phyloP scores from a whole-genome alignment of 1,140 invertebrate species.

The Ceratoteleas bidentatus region DNA sequence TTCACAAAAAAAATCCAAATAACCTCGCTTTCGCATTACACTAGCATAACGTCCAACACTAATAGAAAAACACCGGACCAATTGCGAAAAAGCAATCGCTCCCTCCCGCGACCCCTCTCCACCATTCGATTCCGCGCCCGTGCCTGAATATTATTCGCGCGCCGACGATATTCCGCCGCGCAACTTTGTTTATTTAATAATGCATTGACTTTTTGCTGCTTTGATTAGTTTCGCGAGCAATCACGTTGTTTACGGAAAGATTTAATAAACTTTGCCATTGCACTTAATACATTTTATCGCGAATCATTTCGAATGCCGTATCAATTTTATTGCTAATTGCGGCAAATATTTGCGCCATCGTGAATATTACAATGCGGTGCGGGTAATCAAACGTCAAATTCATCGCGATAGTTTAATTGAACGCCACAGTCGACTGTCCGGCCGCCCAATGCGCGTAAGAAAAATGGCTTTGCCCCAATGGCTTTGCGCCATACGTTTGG shows the following conservation, averaged over 20 bases:
- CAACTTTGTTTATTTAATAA: constrained; percentile 30
- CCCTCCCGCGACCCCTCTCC: no score
- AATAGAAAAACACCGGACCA: no score
- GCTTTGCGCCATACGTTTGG: no score
- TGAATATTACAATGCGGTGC: neutral
- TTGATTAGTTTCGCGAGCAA: constrained; percentile 21
- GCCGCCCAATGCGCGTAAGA: no score
- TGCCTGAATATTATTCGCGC: neutral
- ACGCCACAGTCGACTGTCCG: neutral
- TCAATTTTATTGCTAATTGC: constrained; percentile 11
- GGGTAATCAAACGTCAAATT: neutral
- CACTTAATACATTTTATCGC: constrained; percentile 15
- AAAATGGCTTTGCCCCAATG: no score
- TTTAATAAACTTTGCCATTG: constrained; percentile 30
- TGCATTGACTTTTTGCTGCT: constrained; percentile 21
- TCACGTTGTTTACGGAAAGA: constrained; percentile 28
- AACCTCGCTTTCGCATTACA: no score
- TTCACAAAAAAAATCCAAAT: no score
- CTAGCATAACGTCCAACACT: no score
- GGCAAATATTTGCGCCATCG: neutral
- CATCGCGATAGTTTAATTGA: neutral
- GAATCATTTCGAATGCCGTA: constrained; percentile 10
- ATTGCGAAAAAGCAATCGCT: no score
- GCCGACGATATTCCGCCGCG: neutral
- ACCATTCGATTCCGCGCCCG: neutral